phyloP scores from a whole-genome alignment of 2,888 invertebrate species.

The Brenthis ino region DNA sequence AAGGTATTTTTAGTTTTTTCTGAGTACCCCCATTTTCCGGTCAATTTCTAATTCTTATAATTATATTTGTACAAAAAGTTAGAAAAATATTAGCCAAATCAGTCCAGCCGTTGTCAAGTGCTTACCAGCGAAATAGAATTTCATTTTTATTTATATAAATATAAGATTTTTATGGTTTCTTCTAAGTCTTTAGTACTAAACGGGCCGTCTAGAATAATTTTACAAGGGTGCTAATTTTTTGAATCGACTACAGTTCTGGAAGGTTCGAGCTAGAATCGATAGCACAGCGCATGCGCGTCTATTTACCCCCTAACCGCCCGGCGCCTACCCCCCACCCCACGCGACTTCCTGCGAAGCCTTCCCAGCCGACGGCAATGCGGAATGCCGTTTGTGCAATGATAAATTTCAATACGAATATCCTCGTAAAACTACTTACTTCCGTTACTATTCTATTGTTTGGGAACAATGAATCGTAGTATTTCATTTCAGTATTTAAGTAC shows the following conservation, averaged over 20 bases:
- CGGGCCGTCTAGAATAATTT: neutral
- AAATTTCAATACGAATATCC: constrained; percentile 37
- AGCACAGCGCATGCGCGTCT: constrained; percentile 42
- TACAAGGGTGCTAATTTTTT: constrained; percentile 24
- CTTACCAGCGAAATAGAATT: no score
- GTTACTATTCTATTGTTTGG: neutral
- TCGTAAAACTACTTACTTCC: neutral
- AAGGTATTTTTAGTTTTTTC: no score
- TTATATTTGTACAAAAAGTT: no score
- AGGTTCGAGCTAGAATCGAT: constrained; percentile 41
- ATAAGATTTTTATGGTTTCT: neutral
- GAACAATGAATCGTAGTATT: neutral
- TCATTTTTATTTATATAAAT: neutral
- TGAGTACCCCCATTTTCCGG: no score
- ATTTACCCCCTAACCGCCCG: constrained; percentile 20
- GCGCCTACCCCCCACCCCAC: constrained; percentile 14
- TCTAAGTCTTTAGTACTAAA: neutral
- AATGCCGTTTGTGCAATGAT: constrained; percentile 37
- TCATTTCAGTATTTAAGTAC: neutral
- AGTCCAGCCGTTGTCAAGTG: no score
- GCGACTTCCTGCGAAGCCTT: constrained; percentile 48
- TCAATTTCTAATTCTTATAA: no score
- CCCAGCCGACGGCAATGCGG: constrained; percentile 36
- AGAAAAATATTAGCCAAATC: no score
- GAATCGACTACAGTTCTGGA: constrained; percentile 18